Percentiles rank a stretch among this genome's conserved stretches.
phyloP scores from a whole-genome alignment of 1,140 invertebrate genomes.

The Samia ricini region DNA sequence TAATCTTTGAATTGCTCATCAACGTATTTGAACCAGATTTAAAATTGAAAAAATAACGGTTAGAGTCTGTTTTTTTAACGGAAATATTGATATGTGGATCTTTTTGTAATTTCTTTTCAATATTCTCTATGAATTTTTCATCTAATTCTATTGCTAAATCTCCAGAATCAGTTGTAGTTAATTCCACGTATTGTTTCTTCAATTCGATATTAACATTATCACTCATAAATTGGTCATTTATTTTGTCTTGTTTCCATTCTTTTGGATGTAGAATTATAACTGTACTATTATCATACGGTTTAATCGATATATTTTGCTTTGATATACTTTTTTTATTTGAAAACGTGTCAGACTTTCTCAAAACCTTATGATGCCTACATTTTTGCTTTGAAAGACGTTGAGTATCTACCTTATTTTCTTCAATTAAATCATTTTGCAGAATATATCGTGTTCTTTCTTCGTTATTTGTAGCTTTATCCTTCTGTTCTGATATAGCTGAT shows the following conservation, averaged over 20 bases:
- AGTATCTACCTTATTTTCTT: constrained; percentile 9
- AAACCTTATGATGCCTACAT: neutral
- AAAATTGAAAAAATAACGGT: constrained; percentile 28
- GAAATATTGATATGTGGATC: constrained; percentile 23
- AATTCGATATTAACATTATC: neutral
- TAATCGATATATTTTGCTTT: neutral
- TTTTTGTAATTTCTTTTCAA: constrained; percentile 29
- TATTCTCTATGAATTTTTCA: constrained; percentile 29
- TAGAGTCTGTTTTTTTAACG: constrained; percentile 30
- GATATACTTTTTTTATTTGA: neutral
- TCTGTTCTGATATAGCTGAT: constrained; percentile 7
- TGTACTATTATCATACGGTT: neutral
- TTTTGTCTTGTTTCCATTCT: neutral
- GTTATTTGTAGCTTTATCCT: constrained; percentile 12
- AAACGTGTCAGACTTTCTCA: neutral
- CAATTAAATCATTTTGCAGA: neutral
- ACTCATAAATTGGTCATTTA: constrained; percentile 10
- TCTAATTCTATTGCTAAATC: constrained; percentile 35
- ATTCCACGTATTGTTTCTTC: constrained; percentile 9
- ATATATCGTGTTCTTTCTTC: neutral
- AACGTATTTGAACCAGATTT: constrained; percentile 5
- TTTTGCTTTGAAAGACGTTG: neutral
- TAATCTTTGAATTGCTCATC: constrained; percentile 20
- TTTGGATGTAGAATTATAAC: neutral
- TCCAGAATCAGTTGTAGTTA: constrained; percentile 28